Conservation (phyloP, 2,797 vertebrate species). For the Botia almorhae region DNA sequence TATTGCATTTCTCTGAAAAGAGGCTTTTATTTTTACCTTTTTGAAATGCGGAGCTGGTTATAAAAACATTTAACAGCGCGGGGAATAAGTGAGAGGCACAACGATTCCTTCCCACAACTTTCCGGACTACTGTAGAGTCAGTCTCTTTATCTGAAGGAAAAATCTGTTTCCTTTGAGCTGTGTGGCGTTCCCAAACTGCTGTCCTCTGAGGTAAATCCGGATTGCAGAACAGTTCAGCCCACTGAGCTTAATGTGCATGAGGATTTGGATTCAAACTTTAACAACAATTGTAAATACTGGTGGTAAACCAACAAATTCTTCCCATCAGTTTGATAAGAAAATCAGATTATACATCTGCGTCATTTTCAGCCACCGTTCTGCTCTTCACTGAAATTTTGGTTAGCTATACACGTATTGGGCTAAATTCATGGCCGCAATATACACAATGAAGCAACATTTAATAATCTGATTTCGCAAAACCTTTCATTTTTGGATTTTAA, state of each 20-base stretch:
- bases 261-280: not conserved
- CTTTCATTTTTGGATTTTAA: too few relatives aligned
- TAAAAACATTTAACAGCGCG: constrained; percentile 5
- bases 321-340: not conserved
- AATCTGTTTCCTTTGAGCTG: constrained; percentile 12
- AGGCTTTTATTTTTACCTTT: not conserved
- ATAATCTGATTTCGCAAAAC: too few relatives aligned
- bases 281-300: not conserved
- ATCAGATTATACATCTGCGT: not conserved
- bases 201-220: not conserved
- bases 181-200: constrained; percentile 12
- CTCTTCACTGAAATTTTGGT: not conserved
- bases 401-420: not conserved
- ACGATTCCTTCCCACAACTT: not conserved
- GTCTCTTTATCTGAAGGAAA: constrained; percentile 24
- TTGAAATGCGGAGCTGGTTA: not conserved
- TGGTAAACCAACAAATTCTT: not conserved
- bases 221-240: not conserved
- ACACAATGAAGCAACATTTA: not conserved
- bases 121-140: not conserved
- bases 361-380: not conserved
- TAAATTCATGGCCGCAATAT: not conserved
- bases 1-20: not conserved
- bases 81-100: not conserved
- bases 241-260: not conserved